Evolutionary conservation across 2,888 invertebrate species (phyloP).

Genomic region (Catocala sponsa): DNA sequence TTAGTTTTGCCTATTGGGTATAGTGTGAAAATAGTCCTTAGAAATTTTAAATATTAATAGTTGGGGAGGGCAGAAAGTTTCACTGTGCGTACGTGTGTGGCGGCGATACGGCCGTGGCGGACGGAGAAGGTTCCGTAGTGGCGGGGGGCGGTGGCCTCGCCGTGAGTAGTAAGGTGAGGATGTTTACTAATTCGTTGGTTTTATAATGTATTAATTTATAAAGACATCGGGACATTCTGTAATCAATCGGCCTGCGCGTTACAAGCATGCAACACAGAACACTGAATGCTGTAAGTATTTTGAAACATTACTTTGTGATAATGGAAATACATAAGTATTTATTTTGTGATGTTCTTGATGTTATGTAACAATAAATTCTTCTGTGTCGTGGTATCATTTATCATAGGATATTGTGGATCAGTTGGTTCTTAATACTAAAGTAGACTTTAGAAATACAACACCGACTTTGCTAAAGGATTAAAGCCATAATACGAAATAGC

Average conservation of each 20-base stretch:
- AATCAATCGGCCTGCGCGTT: background rate
- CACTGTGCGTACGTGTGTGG: slow-evolving; percentile 61
- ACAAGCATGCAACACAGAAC: slow-evolving; percentile 5
- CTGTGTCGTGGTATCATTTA: no score
- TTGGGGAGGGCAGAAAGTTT: slow-evolving; percentile 48
- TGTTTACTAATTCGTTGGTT: slow-evolving; percentile 2
- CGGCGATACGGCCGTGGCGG: slow-evolving; percentile 78
- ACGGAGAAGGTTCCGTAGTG: slow-evolving; percentile 74
- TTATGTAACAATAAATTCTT: background rate
- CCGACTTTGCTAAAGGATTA: no score
- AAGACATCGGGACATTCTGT: background rate
- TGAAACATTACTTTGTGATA: background rate
- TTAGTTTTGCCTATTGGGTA: slow-evolving; percentile 31
- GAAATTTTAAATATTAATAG: slow-evolving; percentile 35
- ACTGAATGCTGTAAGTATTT: slow-evolving; percentile 4
- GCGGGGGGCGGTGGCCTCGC: slow-evolving; percentile 86
- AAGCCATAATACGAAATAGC: no score
- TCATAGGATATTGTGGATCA: no score
- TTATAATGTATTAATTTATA: background rate
- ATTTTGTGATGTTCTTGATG: background rate
- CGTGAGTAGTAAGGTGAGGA: slow-evolving; percentile 83
- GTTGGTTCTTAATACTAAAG: no score
- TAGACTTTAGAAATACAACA: background rate
- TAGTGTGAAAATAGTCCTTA: slow-evolving; percentile 38
- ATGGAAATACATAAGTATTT: background rate